Percentiles rank a stretch among this genome's conserved stretches.
These are phyloP conservation scores for Sebastes hopkinsi DNA, from an alignment of 2,797 vertebrate species.

Conservation along the genomic window DNA sequence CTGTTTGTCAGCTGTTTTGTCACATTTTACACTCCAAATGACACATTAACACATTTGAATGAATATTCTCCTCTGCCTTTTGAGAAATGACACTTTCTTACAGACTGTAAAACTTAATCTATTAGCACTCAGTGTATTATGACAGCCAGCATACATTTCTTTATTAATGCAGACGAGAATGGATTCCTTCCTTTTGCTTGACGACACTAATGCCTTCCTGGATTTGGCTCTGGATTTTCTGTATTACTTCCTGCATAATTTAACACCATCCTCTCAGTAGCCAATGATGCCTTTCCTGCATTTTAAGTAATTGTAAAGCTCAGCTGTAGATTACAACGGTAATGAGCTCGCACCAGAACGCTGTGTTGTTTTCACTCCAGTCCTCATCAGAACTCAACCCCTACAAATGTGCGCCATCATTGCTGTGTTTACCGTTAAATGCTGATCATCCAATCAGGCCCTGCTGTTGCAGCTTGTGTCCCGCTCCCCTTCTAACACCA, in stretches of 20 bases:
- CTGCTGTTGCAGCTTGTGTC: constrained; percentile 5
- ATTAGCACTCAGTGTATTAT: constrained; percentile 16
- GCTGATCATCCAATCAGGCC: constrained; percentile 44
- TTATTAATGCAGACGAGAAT: constrained; percentile 11
- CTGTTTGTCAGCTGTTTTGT: not conserved
- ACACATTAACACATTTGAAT: not conserved
- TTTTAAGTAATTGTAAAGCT: constrained; percentile 34
- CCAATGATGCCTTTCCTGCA: not conserved
- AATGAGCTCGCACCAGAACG: constrained; percentile 20
- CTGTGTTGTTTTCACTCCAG: constrained; percentile 13
- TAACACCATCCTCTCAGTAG: constrained; percentile 8
- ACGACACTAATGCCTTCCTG: constrained; percentile 31
- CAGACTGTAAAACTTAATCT: constrained; percentile 23
- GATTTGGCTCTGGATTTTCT: constrained; percentile 16
- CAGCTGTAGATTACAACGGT: constrained; percentile 18
- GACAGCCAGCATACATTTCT: constrained; percentile 14
- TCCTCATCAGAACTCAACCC: constrained; percentile 19
- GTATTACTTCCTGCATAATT: constrained; percentile 33
- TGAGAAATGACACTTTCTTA: constrained; percentile 2
- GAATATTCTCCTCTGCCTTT: constrained; percentile 7
- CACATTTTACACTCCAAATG: not conserved
- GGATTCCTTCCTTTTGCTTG: constrained; percentile 12
- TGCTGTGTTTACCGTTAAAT: constrained; percentile 22
- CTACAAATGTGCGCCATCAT: constrained; percentile 18
- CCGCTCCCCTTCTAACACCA: constrained; percentile 14